Conservation (phyloP, 2,797 vertebrate species). For the Emys orbicularis region DNA sequence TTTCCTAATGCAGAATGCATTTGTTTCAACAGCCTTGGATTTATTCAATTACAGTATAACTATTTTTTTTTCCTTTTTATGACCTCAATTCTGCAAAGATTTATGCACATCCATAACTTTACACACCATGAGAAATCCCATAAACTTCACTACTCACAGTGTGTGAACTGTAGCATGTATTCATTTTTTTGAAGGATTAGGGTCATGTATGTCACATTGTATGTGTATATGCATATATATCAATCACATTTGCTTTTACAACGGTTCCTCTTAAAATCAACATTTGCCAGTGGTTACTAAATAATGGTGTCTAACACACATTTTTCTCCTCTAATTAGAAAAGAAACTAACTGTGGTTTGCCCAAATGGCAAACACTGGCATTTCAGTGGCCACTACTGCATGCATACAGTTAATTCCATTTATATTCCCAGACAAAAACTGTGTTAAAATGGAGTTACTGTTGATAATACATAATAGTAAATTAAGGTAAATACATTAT, state of each 20-base stretch:
- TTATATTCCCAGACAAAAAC: background rate
- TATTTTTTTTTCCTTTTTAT: background rate
- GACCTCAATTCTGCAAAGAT: rapidly evolving
- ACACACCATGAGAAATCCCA: background rate
- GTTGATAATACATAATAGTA: background rate
- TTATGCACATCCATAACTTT: constrained; percentile 29
- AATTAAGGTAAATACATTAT: constrained; percentile 3
- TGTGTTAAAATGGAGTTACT: background rate
- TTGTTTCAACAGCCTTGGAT: background rate
- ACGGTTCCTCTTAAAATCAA: background rate
- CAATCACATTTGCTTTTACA: background rate
- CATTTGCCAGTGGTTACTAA: background rate
- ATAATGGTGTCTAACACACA: background rate
- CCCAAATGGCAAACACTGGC: background rate
- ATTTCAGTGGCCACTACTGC: background rate
- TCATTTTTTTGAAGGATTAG: background rate
- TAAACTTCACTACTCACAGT: background rate
- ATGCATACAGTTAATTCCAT: background rate
- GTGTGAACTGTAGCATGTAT: background rate
- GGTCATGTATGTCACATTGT: constrained; percentile 42
- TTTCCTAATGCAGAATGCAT: background rate
- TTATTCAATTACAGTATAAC: background rate
- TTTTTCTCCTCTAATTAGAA: constrained; percentile 7
- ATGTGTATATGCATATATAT: constrained; percentile 15
- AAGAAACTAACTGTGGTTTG: background rate